Conservation (phyloP, 2,888 invertebrate species). For the Stenodema calcarata region DNA sequence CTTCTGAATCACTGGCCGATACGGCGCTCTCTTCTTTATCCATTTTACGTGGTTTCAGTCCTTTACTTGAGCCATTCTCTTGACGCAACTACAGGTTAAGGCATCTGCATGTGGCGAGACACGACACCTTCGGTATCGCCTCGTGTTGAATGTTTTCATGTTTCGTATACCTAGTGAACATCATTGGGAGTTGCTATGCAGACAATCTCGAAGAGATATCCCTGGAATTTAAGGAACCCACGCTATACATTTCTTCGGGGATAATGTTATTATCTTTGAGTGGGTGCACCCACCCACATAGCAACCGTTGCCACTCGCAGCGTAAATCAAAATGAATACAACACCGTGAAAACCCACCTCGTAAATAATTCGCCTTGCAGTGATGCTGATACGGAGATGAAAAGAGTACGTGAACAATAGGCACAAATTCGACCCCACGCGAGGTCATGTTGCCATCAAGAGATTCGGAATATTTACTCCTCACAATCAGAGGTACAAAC, state of each 20-base stretch:
- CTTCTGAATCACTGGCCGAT: neutral
- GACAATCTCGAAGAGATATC: no score
- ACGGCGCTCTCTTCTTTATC: neutral
- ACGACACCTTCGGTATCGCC: no score
- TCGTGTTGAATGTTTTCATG: no score
- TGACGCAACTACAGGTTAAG: no score
- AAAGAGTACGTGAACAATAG: neutral
- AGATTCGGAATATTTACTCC: neutral
- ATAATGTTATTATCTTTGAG: no score
- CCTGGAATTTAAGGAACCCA: no score
- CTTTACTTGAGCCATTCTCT: neutral
- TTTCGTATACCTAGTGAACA: no score
- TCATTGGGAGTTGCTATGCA: no score
- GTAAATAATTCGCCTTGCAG: neutral
- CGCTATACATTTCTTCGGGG: no score
- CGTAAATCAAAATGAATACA: neutral
- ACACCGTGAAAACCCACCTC: neutral
- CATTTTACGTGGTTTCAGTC: neutral
- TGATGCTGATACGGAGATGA: neutral
- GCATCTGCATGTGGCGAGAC: no score
- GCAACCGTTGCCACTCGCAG: neutral
- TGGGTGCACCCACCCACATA: no score
- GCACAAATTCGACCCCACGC: neutral
- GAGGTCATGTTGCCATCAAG: neutral
- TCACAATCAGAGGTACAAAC: neutral